These are phyloP conservation scores for Lycocerus yunnanus DNA, from an alignment of 2,888 invertebrate genomes.

Conservation along the genomic window DNA sequence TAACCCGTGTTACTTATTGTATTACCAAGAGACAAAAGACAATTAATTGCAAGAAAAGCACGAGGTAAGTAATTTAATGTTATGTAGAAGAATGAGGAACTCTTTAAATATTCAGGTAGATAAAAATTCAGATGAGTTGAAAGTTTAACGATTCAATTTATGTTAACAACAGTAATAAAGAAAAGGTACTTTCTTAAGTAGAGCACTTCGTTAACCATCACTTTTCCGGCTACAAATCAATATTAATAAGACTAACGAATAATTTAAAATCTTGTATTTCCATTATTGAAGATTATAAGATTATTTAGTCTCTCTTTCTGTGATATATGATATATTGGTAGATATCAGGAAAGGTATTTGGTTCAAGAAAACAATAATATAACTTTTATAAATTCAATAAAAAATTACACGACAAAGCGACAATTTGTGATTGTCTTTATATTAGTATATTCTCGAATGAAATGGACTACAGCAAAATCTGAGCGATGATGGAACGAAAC, in stretches of 20 bases:
- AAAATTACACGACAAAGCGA: too few relatives aligned
- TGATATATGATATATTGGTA: not conserved
- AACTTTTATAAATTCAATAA: too few relatives aligned
- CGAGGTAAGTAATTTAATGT: not conserved
- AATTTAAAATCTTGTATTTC: not conserved
- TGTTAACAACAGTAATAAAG: not conserved
- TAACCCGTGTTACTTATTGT: too few relatives aligned
- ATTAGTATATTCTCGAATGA: too few relatives aligned
- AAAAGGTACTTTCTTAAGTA: not conserved
- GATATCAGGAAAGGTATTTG: not conserved
- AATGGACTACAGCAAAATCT: too few relatives aligned
- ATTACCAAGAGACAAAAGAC: too few relatives aligned
- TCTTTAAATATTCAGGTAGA: constrained; percentile 17
- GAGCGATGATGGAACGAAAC: not conserved
- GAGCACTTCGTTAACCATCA: constrained; percentile 1
- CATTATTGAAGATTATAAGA: not conserved
- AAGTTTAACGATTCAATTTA: constrained; percentile 23
- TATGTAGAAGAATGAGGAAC: constrained; percentile 21
- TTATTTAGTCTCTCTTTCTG: too few relatives aligned
- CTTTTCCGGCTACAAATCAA: not conserved
- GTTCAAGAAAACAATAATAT: too few relatives aligned
- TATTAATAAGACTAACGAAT: not conserved
- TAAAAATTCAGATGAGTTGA: constrained; percentile 14
- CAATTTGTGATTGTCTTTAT: too few relatives aligned
- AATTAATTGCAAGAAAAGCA: not conserved